A percentile compares a stretch with the other conserved stretches of the same genome.
phyloP scores from a whole-genome alignment of 2,888 invertebrate species.

The Tanytarsus gracilentus region DNA sequence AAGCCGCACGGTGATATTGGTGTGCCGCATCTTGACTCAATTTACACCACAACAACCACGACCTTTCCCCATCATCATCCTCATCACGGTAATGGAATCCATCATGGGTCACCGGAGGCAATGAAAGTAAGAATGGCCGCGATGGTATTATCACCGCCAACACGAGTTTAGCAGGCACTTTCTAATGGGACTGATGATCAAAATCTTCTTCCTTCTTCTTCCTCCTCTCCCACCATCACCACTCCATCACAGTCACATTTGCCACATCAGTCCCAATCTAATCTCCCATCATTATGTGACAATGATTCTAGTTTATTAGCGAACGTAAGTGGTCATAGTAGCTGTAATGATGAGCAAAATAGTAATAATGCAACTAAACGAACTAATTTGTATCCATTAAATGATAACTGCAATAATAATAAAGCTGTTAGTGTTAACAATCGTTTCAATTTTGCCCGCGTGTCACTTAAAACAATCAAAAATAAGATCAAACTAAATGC shows the following conservation, averaged over 20 bases:
- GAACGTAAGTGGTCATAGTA: constrained; percentile 31
- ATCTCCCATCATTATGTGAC: constrained; percentile 10
- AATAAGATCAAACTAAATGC: constrained; percentile 16
- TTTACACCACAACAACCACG: constrained; percentile 54
- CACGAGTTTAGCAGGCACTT: constrained; percentile 57
- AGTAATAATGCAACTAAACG: constrained; percentile 29
- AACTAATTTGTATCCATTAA: constrained; percentile 17
- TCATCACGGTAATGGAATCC: constrained; percentile 34
- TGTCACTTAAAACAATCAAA: constrained; percentile 18
- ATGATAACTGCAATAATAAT: constrained; percentile 32
- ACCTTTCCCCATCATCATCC: constrained; percentile 39
- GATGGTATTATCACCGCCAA: constrained; percentile 81
- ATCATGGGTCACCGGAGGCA: constrained; percentile 57
- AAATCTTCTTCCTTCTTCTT: constrained; percentile 13
- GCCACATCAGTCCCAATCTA: constrained; percentile 28
- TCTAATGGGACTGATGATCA: constrained; percentile 34
- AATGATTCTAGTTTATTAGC: constrained; percentile 30
- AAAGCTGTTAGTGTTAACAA: constrained; percentile 32
- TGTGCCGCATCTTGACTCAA: constrained; percentile 65
- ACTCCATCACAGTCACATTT: constrained; percentile 10
- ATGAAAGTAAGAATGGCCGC: constrained; percentile 86
- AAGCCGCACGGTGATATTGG: constrained; percentile 41
- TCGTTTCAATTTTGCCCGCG: constrained; percentile 31
- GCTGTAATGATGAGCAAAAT: constrained; percentile 29
- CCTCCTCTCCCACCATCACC: not conserved